Evolutionary conservation across 2,888 invertebrate genomes (phyloP).

Genomic region (Stenodema calcarata): DNA sequence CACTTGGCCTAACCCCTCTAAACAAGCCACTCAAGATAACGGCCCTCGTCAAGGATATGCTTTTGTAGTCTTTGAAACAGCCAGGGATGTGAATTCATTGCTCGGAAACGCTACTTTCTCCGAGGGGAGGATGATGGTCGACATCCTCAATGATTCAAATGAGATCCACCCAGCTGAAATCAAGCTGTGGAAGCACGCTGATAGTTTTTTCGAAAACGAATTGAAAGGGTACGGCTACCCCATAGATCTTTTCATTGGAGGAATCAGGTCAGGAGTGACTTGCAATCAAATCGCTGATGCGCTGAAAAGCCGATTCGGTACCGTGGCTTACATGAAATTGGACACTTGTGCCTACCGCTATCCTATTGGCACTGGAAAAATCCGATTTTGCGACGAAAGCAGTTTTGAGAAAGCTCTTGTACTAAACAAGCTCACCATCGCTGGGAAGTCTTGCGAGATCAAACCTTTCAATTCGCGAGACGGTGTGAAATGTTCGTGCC

Average conservation of each 20-base stretch:
- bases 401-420: background rate
- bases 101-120: background rate
- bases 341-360: constrained; percentile 5
- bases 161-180: background rate
- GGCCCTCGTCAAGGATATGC: constrained; percentile 21
- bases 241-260: constrained; percentile 16
- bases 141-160: background rate
- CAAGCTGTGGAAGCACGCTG: constrained; percentile 22
- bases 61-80: constrained; percentile 4
- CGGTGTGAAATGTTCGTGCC: background rate
- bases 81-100: background rate
- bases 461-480: background rate
- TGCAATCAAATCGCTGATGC: background rate
- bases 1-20: background rate
- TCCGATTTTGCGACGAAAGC: background rate
- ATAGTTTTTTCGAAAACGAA: background rate
- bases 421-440: background rate
- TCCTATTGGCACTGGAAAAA: constrained; percentile 5
- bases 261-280: constrained; percentile 27
- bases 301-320: background rate
- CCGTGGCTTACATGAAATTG: background rate
- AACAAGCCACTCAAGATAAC: background rate
- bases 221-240: background rate
- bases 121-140: background rate
- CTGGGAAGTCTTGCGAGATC: background rate